These are phyloP conservation scores for Lathamus discolor DNA, from an alignment of 2,113 vertebrate species.

Conservation along the genomic window DNA sequence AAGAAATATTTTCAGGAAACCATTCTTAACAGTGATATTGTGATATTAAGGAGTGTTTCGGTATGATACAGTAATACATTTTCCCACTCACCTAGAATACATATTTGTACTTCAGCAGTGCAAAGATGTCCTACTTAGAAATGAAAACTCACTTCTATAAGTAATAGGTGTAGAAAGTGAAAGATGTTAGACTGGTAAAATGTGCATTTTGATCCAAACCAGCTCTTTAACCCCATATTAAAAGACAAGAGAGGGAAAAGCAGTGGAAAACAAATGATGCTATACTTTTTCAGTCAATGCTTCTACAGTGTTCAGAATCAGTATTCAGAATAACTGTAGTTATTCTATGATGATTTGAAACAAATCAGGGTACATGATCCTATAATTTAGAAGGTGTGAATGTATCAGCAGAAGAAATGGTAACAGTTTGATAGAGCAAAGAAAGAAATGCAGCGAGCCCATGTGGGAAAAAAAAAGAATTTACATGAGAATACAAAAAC, in stretches of 20 bases:
- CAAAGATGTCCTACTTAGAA: background rate
- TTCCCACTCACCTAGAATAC: background rate
- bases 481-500: accelerated
- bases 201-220: background rate
- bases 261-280: background rate
- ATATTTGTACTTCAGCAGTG: background rate
- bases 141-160: background rate
- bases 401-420: background rate
- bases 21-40: background rate
- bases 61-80: background rate
- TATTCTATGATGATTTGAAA: background rate
- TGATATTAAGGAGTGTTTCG: background rate
- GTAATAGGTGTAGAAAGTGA: background rate
- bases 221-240: background rate
- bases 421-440: background rate
- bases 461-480: background rate
- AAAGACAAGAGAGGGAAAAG: background rate
- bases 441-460: background rate
- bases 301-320: background rate
- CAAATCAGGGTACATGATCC: background rate
- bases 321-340: background rate
- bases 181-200: background rate
- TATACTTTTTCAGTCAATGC: background rate
- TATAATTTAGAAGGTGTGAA: background rate
- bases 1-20: constrained; percentile 1